phyloP scores from a whole-genome alignment of 2,113 vertebrate genomes.

The Myrmecophaga tridactyla region DNA sequence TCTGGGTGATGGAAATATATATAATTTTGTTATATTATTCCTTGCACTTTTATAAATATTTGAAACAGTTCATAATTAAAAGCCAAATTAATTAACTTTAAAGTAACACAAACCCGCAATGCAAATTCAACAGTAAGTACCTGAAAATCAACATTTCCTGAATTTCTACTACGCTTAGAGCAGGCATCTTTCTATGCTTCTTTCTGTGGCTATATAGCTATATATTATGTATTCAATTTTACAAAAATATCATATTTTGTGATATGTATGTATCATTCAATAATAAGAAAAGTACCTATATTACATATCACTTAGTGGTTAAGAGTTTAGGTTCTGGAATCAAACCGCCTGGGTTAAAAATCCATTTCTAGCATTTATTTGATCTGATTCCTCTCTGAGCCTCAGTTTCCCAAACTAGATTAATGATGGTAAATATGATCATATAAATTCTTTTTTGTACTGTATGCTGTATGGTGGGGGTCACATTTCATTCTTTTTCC shows the following conservation, averaged over 20 bases:
- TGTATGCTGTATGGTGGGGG: too few relatives aligned
- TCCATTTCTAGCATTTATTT: background rate
- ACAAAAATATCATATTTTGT: background rate
- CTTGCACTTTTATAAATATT: constrained; percentile 18
- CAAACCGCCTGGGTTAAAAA: background rate
- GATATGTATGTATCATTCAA: background rate
- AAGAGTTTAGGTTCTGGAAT: background rate
- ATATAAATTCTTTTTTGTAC: too few relatives aligned
- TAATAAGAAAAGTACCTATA: constrained; percentile 4
- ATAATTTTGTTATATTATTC: background rate
- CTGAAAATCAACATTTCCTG: background rate
- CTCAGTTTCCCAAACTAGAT: background rate
- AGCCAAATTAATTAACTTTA: constrained; percentile 18
- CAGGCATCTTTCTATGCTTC: background rate
- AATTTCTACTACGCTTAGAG: background rate
- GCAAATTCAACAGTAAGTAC: constrained; percentile 27
- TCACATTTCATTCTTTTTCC: too few relatives aligned
- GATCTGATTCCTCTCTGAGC: background rate
- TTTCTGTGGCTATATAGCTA: background rate
- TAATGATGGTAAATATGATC: background rate
- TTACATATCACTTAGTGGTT: background rate
- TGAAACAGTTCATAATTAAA: constrained; percentile 10
- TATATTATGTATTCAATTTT: background rate
- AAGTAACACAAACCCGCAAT: background rate
- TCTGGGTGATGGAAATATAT: background rate